These are phyloP conservation scores for Drosophila antonietae DNA, from an alignment of 2,888 invertebrate species.

Conservation along the genomic window DNA sequence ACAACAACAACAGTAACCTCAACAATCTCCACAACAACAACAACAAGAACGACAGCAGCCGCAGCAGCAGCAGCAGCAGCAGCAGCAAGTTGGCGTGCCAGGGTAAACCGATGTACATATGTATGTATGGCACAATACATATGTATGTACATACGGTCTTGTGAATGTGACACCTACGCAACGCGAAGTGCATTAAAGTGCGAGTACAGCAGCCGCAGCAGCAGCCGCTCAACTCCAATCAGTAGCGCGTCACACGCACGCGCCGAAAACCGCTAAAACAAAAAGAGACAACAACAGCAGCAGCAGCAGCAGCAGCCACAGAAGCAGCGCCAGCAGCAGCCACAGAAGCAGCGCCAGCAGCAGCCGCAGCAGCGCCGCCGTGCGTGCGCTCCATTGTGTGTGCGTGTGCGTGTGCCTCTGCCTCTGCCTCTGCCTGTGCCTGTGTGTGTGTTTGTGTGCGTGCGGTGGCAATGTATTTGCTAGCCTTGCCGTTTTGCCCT, in stretches of 20 bases:
- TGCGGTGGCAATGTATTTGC: conserved; percentile 71
- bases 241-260: conserved; percentile 49
- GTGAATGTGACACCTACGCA: conserved; percentile 64
- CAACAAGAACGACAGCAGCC: conserved; percentile 5
- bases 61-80: background rate
- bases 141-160: conserved; percentile 43
- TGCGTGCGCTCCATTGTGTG: conserved; percentile 22
- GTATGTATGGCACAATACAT: conserved; percentile 35
- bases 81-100: conserved; percentile 28
- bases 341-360: background rate
- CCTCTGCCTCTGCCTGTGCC: conserved; percentile 10
- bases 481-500: conserved; percentile 74
- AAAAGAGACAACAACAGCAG: conserved; percentile 53
- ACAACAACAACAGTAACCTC: conserved; percentile 8
- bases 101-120: conserved; percentile 58
- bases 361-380: conserved; percentile 21
- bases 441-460: conserved; percentile 29
- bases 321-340: conserved; percentile 13
- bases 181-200: conserved; percentile 63
- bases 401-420: conserved; percentile 15
- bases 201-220: conserved; percentile 43
- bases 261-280: conserved; percentile 45
- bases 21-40: background rate
- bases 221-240: conserved; percentile 22
- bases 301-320: conserved; percentile 1